Evolutionary conservation across 2,113 vertebrate genomes (phyloP).

Genomic region (Gracilinanus agilis): DNA sequence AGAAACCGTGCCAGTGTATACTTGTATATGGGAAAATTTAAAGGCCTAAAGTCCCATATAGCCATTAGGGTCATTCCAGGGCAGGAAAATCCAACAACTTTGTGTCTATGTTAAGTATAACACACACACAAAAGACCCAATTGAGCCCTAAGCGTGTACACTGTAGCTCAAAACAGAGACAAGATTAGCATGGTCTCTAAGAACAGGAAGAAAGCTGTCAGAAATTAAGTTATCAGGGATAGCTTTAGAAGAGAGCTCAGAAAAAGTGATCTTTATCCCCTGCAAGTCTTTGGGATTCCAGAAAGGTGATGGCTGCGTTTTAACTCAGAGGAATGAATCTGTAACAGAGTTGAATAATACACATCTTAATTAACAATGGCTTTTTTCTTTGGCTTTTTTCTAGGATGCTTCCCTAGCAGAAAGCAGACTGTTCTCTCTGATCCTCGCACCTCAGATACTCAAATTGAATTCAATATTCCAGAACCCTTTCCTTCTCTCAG

Average conservation of each 20-base stretch:
- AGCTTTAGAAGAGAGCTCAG: slow-evolving; percentile 20
- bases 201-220: background rate
- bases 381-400: background rate
- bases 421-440: background rate
- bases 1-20: background rate
- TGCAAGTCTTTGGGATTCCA: background rate
- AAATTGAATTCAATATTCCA: background rate
- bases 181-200: background rate
- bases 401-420: background rate
- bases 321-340: background rate
- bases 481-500: background rate
- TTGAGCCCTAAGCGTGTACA: accelerated
- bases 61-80: background rate
- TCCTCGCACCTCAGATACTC: background rate
- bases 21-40: background rate
- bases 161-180: background rate
- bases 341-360: background rate
- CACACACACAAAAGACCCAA: background rate
- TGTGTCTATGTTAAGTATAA: background rate
- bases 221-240: background rate
- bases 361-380: slow-evolving; percentile 2
- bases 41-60: background rate
- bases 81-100: background rate
- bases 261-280: accelerated
- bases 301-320: background rate